Conservation (phyloP, 2,113 vertebrate species). For the Nibea coibor region DNA sequence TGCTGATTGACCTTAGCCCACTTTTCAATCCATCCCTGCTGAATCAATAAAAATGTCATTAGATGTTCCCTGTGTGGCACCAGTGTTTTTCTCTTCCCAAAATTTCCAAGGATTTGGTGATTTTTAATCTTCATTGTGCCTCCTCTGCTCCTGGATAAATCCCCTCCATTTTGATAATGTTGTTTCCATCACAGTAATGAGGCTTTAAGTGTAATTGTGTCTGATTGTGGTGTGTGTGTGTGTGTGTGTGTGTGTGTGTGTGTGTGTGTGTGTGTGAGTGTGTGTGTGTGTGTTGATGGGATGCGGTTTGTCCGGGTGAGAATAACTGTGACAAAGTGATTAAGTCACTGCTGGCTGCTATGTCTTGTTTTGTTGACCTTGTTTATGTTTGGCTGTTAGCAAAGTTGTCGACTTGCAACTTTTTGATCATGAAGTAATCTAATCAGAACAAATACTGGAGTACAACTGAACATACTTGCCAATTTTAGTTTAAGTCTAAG, state of each 20-base stretch:
- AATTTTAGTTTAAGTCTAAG: too few relatives aligned
- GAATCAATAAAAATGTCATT: not conserved
- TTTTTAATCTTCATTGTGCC: slow-evolving; percentile 65
- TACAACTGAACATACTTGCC: too few relatives aligned
- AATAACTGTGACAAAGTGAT: slow-evolving; percentile 4
- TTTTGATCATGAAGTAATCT: too few relatives aligned
- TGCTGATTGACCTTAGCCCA: slow-evolving; percentile 23
- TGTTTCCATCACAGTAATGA: slow-evolving; percentile 71
- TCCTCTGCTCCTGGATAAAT: slow-evolving; percentile 53
- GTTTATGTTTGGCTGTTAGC: too few relatives aligned
- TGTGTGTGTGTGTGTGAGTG: not conserved
- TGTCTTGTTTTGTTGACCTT: too few relatives aligned
- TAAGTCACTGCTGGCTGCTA: not conserved
- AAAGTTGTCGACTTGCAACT: too few relatives aligned
- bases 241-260: not conserved
- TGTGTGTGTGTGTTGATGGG: not conserved
- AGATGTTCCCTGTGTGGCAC: not conserved
- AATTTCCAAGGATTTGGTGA: slow-evolving; percentile 53
- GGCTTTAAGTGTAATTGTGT: slow-evolving; percentile 37
- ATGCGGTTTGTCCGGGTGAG: not conserved
- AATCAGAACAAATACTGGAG: too few relatives aligned
- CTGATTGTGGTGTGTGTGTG: not conserved
- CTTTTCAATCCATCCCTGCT: not conserved
- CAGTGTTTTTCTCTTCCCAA: slow-evolving; percentile 15
- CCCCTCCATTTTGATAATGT: slow-evolving; percentile 72